Evolutionary conservation across 2,888 invertebrate genomes (phyloP).

Genomic region (Papilio elwesi): DNA sequence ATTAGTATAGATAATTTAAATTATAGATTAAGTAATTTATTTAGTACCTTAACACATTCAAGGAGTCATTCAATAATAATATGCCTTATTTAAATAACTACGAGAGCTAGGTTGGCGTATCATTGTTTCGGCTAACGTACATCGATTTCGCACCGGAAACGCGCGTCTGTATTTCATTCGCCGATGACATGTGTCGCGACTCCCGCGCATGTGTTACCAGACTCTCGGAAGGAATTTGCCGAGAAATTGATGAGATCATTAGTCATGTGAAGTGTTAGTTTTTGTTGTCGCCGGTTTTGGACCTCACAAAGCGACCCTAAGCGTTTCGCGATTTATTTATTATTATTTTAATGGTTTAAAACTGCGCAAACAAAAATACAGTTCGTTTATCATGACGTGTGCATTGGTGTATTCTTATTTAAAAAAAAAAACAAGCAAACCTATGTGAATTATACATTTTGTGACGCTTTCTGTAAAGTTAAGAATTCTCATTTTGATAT

Average conservation of each 20-base stretch:
- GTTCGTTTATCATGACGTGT: too few relatives aligned
- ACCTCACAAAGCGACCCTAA: constrained; percentile 64
- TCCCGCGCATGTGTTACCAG: constrained; percentile 64
- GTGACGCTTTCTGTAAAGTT: too few relatives aligned
- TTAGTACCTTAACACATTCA: too few relatives aligned
- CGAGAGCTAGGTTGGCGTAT: constrained; percentile 44
- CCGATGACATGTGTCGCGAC: constrained; percentile 71
- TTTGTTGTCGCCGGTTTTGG: constrained; percentile 53
- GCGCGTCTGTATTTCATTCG: constrained; percentile 64
- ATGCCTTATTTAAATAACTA: too few relatives aligned
- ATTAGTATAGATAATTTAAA: too few relatives aligned
- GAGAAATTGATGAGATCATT: constrained; percentile 79
- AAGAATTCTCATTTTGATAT: too few relatives aligned
- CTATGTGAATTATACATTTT: too few relatives aligned
- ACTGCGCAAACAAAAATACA: neutral
- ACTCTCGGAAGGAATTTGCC: constrained; percentile 61
- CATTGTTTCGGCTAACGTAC: constrained; percentile 47
- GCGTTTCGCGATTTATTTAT: constrained; percentile 10
- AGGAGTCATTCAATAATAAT: too few relatives aligned
- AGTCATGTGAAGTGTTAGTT: constrained; percentile 66
- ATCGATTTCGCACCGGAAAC: constrained; percentile 69
- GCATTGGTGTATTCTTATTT: too few relatives aligned
- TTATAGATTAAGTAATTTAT: too few relatives aligned
- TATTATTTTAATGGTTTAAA: constrained; percentile 14
- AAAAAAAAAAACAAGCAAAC: too few relatives aligned